A percentile compares a stretch with the other conserved stretches of the same genome.
Evolutionary conservation across 2,888 invertebrate species (phyloP).

Genomic region (Pyrrhosoma nymphula): DNA sequence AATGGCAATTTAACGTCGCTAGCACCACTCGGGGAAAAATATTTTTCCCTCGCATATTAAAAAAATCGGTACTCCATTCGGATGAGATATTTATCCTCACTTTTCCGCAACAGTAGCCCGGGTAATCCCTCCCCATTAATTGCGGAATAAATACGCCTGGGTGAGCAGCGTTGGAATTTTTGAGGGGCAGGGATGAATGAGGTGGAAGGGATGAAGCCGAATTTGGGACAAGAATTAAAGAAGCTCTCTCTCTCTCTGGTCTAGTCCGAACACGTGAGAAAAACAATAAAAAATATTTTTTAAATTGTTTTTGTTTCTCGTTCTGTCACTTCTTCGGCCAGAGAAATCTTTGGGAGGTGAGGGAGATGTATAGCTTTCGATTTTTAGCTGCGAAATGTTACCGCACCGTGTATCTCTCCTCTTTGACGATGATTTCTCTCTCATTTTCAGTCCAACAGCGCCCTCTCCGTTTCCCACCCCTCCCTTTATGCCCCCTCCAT

Average conservation of each 20-base stretch:
- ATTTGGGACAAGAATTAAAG: not conserved
- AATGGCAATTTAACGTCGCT: not conserved
- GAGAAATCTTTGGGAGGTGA: not conserved
- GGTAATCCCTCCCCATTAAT: constrained; percentile 11
- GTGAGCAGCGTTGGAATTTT: not conserved
- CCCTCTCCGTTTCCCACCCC: not conserved
- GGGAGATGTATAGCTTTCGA: not conserved
- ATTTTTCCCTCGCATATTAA: not conserved
- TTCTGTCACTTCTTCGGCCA: not conserved
- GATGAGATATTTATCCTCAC: not conserved
- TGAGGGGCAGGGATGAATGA: not conserved
- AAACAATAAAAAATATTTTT: not conserved
- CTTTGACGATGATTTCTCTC: too few species aligned
- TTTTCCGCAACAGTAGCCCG: not conserved
- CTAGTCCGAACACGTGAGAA: not conserved
- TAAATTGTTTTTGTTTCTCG: too few species aligned
- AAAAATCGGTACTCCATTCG: not conserved
- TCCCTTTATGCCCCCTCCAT: not conserved
- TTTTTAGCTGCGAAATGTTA: not conserved
- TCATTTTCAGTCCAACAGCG: too few species aligned
- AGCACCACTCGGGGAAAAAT: not conserved
- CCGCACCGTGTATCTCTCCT: too few species aligned
- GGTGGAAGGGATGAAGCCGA: not conserved
- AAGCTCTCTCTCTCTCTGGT: not conserved
- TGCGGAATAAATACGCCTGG: not conserved